Evolutionary conservation across 2,113 vertebrate species (phyloP).

Genomic region (Zapus hudsonius): DNA sequence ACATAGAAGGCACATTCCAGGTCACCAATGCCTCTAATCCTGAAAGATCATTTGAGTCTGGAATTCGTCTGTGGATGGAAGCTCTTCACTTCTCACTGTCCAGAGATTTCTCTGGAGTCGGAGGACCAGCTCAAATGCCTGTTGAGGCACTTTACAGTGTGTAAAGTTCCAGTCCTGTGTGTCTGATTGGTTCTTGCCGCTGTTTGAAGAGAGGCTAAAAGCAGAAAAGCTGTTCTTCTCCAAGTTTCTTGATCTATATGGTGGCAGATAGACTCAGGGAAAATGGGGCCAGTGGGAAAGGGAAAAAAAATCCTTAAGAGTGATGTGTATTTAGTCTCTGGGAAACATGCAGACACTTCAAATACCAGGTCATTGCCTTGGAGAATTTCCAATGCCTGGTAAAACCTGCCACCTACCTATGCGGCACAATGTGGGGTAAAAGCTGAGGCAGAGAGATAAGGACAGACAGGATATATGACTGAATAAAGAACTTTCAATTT

Average conservation of each 20-base stretch:
- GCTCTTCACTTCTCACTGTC: neutral
- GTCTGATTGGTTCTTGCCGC: constrained; percentile 20
- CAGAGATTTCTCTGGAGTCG: neutral
- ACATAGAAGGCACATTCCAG: neutral
- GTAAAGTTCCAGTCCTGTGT: neutral
- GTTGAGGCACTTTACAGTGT: constrained; percentile 37
- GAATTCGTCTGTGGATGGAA: neutral
- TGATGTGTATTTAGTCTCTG: constrained; percentile 34
- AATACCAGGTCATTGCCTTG: constrained; percentile 49
- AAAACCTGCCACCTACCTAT: constrained; percentile 64
- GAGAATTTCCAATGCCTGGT: constrained; percentile 50
- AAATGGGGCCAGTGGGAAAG: constrained; percentile 47
- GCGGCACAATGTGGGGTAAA: constrained; percentile 62
- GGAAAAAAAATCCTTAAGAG: constrained; percentile 54
- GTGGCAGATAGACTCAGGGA: constrained; percentile 27
- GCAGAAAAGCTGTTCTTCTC: constrained; percentile 54
- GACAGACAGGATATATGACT: constrained; percentile 63
- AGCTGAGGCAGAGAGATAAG: constrained; percentile 78
- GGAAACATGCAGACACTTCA: constrained; percentile 21
- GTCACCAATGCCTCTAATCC: neutral
- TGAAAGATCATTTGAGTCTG: neutral
- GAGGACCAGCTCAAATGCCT: neutral
- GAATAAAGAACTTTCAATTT: constrained; percentile 73
- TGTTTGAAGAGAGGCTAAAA: constrained; percentile 66
- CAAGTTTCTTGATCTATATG: constrained; percentile 57